Conservation (phyloP, 2,113 vertebrate genomes). For the Uria lomvia region DNA sequence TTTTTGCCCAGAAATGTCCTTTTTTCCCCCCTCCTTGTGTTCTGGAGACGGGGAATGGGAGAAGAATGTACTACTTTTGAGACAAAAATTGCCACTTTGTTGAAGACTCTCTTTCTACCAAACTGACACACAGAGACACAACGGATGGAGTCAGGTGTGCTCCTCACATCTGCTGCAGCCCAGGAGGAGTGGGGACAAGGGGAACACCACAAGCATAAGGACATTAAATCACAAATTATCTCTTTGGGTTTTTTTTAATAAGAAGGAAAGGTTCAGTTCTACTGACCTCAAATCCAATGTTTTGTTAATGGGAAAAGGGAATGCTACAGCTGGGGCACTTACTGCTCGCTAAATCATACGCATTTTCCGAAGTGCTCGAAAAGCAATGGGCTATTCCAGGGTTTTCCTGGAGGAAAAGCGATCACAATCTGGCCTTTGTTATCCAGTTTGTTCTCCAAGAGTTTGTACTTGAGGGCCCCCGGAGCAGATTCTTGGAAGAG, state of each 20-base stretch:
- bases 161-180: background rate
- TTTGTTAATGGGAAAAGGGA: background rate
- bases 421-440: conserved; percentile 66
- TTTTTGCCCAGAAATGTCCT: background rate
- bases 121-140: background rate
- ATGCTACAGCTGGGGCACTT: background rate
- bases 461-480: conserved; percentile 25
- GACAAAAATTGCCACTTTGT: background rate
- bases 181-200: background rate
- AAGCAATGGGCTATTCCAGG: conserved; percentile 27
- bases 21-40: background rate
- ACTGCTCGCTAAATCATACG: background rate
- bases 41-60: background rate
- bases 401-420: conserved; percentile 57
- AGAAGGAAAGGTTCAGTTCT: background rate
- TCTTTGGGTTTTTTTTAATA: background rate
- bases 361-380: background rate
- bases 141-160: background rate
- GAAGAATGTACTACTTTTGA: background rate
- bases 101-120: background rate
- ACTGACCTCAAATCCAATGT: background rate
- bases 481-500: conserved; percentile 42
- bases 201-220: background rate
- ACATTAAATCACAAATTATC: background rate
- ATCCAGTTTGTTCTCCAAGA: conserved; percentile 51